Conservation (phyloP, 2,888 invertebrate genomes). For the Calliphora vomitoria region DNA sequence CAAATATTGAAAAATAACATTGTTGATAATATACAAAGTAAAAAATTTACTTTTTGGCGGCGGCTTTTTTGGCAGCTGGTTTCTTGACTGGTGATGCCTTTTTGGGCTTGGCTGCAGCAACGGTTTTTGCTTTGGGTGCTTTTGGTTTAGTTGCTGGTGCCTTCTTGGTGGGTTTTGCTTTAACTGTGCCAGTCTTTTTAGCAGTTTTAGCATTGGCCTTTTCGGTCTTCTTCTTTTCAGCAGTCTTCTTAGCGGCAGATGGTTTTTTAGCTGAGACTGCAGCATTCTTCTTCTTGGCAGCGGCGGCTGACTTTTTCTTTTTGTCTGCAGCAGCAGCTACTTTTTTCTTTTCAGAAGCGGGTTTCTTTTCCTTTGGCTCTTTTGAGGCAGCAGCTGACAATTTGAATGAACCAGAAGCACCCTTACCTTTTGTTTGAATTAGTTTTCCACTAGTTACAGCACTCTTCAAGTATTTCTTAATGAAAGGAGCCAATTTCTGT, state of each 20-base stretch:
- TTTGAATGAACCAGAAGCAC: constrained; percentile 19
- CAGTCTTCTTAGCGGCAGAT: constrained; percentile 4
- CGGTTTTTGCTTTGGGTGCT: background rate
- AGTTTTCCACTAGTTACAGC: constrained; percentile 25
- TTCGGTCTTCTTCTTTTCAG: background rate
- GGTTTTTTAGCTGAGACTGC: background rate
- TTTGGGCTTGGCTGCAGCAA: background rate
- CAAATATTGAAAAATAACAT: background rate
- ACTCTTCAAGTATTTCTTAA: constrained; percentile 23
- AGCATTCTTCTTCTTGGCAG: background rate
- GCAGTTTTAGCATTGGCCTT: background rate
- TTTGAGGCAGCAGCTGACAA: constrained; percentile 18
- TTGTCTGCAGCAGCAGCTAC: background rate
- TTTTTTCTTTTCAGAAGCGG: background rate
- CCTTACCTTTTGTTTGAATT: constrained; percentile 29
- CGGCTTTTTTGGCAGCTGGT: background rate
- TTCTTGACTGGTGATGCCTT: constrained; percentile 5
- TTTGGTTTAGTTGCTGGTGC: constrained; percentile 12
- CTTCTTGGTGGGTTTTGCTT: constrained; percentile 1
- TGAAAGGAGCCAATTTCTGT: constrained; percentile 29
- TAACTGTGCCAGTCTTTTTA: background rate
- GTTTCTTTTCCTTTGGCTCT: constrained; percentile 18
- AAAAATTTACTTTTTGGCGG: background rate
- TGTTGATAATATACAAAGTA: too few species aligned
- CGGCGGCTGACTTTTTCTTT: background rate